phyloP scores from a whole-genome alignment of 2,113 vertebrate species.

The Corythornis cristatus region DNA sequence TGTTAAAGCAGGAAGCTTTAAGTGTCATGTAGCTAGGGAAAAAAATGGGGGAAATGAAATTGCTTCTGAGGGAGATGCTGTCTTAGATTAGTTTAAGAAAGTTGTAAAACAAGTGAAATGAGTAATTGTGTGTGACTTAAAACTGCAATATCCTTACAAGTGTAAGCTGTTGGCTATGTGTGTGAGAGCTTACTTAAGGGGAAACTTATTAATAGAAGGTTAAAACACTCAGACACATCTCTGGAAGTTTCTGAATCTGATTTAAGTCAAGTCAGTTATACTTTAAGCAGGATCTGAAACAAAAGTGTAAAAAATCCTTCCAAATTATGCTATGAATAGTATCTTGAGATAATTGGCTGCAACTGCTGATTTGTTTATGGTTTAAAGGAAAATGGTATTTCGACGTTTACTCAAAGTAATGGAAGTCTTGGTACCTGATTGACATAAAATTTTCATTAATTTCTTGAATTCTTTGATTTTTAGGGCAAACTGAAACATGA shows the following conservation, averaged over 20 bases:
- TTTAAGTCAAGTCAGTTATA: not conserved
- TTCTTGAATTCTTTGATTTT: not conserved
- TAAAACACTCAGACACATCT: not conserved
- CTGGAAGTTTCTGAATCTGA: not conserved
- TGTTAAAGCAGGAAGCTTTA: not conserved
- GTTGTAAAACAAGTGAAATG: not conserved
- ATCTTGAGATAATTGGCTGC: not conserved
- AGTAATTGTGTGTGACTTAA: not conserved
- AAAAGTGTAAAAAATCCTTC: not conserved
- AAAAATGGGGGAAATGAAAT: not conserved
- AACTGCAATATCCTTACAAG: not conserved
- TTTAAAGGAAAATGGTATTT: not conserved
- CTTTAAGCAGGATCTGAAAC: not conserved
- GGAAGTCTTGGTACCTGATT: not conserved
- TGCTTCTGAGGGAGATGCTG: not conserved
- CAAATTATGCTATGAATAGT: not conserved
- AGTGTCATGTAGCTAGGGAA: not conserved
- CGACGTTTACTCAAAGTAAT: not conserved
- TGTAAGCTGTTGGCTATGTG: not conserved
- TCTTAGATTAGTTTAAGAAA: not conserved
- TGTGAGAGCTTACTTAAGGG: not conserved
- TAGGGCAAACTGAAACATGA: conserved; percentile 11
- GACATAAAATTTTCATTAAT: not conserved
- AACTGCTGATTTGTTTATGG: fast-evolving
- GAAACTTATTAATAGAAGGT: fast-evolving